Base-by-base conservation (phyloP, 1,140 invertebrate genomes). In the Homalodisca vitripennis region DNA sequence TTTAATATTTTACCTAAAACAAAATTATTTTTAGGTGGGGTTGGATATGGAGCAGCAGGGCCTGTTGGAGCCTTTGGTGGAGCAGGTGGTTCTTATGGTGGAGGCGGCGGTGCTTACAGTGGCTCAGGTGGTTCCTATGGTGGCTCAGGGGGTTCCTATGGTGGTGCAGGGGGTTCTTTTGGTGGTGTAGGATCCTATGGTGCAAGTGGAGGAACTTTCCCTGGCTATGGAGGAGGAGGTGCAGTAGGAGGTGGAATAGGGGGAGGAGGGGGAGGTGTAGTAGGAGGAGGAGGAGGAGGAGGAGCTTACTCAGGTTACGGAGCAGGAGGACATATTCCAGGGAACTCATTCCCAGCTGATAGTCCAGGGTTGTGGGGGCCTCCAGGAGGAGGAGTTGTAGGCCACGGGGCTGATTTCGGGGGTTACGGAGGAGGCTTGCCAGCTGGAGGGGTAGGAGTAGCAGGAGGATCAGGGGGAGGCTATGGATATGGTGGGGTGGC, bases 331-430 rank as follows among this genome's bases (percentile, higher is more conserved):
- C 75, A 73, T 66, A n/a, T 68, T 26, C 66, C 68, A 24, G 57
- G 67, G 34, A 70, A 71, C 53, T 77, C 79, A 12, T 80, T 78
- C 72, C 81, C 82, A 17, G 73, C 75, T 73, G 77, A 67, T 12
- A 17, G 31, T 14, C 67, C 74, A 20, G 69, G 67, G 48, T 74
- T 13, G 27, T 80, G 81, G 29, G 74, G 77, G 34, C 81, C 80
- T 67, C 79, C 80, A n/a, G 67, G 24, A 12, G 71, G 71, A n/a
- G 77, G 79, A 2, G 78, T 46, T 53, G 48, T 22, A 2, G 48
- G 48, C 17, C 60, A 46, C 14, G 29, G 68, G 20, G 27, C 62
- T 1, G 70, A 69, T n/a, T 47, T 3, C 1, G 68, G 41, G 3
- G 68, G 60, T 22, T 70, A 65, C 32, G 41, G 60, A 20, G 41